Evolutionary conservation across 2,888 invertebrate genomes (phyloP), one percentile per base, ranked within the genome.

Genomic region (Tipula lateralis): DNA sequence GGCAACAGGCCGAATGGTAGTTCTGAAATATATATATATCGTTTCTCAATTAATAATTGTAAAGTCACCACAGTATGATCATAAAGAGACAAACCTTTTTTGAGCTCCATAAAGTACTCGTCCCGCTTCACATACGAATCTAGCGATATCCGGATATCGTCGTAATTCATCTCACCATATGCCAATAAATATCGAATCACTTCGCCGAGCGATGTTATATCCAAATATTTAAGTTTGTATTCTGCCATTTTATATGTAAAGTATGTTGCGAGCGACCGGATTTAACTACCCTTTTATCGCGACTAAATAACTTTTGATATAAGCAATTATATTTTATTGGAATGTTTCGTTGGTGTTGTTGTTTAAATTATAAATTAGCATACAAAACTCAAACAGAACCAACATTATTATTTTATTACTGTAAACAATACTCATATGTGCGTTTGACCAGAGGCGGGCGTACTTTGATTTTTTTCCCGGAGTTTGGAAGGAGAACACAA

Each of bases 161-260:
- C 93, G 87, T 93, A 94, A 85, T 93, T 91, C 84, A 92, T 88
- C 85, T 91, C 91, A 83, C 93, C 92, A 87, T 93, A 93, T 85
- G 92, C 92, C 85, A 94, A 89, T 7, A 94, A 89, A 86, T 92
- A 92, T 86, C 94, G 91, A 87, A 93, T 91, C 44, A 93, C 92
- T 88, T 94, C 94, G 34, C 91, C 94, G 83, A 93, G 89, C 19
- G 92, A 93, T 88, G 91, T 92, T 29, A 93, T 90, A 87, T 92
- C 91, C 88, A 94, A 94, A 87, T 94, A 94, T 81, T 6, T 81
- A 0, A 81, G 13, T 81, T 81, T 81, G 4, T 81, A 81, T 0
- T 12, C 12, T 13, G 81, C 4, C 81, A 81, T 81, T 36, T 9
- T 36, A 1, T 32, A 32, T 2, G n/a, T n/a, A n/a, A n/a, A n/a